These are phyloP conservation scores for Seira sanloemensis DNA, from an alignment of 2,888 invertebrate genomes.

Conservation along the genomic window DNA sequence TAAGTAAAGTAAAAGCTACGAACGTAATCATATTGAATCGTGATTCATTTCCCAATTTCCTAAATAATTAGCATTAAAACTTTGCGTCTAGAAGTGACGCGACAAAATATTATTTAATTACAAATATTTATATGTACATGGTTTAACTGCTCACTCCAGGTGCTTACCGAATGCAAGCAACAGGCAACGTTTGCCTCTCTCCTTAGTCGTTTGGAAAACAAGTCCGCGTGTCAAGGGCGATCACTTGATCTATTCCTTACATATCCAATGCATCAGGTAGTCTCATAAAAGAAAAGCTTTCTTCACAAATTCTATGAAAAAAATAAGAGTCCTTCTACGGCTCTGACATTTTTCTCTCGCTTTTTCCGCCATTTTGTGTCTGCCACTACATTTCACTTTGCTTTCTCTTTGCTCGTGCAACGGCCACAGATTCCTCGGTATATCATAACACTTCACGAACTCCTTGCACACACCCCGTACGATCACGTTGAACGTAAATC, in stretches of 20 bases:
- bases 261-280: slow-evolving; percentile 95
- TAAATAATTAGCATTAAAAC: too few species aligned
- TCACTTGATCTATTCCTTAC: slow-evolving; percentile 92
- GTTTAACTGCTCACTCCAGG: slow-evolving; percentile 76
- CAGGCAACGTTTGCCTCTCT: slow-evolving; percentile 83
- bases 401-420: slow-evolving; percentile 2
- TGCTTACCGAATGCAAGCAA: slow-evolving; percentile 94
- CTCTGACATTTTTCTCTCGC: background rate
- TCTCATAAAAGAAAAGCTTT: slow-evolving; percentile 17
- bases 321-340: too few species aligned
- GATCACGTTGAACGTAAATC: slow-evolving; percentile 93
- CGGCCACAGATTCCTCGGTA: slow-evolving; percentile 88
- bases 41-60: too few species aligned
- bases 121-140: too few species aligned
- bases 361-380: background rate
- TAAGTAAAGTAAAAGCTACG: too few species aligned
- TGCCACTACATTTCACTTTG: background rate
- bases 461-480: slow-evolving; percentile 93
- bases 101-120: too few species aligned
- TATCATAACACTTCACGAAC: slow-evolving; percentile 92
- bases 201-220: slow-evolving; percentile 88
- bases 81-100: too few species aligned
- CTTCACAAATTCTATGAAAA: background rate
- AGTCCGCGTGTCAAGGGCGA: slow-evolving; percentile 89
- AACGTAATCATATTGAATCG: too few species aligned